A percentile compares a stretch with the other conserved stretches of the same genome.
Evolutionary conservation across 2,797 vertebrate genomes (phyloP).

Genomic region (Natrix natrix): DNA sequence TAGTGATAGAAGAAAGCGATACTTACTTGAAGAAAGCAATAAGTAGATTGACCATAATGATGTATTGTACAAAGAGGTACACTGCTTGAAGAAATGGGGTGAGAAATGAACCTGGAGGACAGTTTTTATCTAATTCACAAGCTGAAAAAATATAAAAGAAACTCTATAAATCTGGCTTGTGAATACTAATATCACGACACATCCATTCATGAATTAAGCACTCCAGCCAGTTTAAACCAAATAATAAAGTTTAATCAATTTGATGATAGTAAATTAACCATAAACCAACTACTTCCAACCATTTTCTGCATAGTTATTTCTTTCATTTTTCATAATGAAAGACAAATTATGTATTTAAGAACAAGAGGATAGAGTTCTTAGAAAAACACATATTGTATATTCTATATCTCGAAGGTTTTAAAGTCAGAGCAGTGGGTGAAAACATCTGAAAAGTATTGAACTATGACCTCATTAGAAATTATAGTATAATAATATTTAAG

Average conservation of each 20-base stretch:
- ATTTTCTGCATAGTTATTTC: not conserved
- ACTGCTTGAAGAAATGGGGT: constrained; percentile 91
- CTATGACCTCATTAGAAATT: not conserved
- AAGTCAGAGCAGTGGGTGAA: not conserved
- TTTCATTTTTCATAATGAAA: not conserved
- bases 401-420: not conserved
- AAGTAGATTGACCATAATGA: constrained; percentile 98
- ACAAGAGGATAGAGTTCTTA: not conserved
- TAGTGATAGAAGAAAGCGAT: not conserved
- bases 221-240: not conserved
- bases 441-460: constrained; percentile 13
- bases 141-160: constrained; percentile 69
- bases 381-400: constrained; percentile 7
- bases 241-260: not conserved
- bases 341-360: constrained; percentile 2
- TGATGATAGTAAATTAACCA: constrained; percentile 25
- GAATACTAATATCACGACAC: not conserved
- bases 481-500: not conserved
- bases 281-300: not conserved
- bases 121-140: constrained; percentile 74
- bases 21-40: constrained; percentile 98
- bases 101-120: constrained; percentile 88
- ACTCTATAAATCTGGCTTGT: not conserved
- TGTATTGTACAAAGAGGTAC: constrained; percentile 96
- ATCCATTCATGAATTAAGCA: not conserved